Conservation (phyloP, 2,888 invertebrate genomes). For the Calliopum simillimum region DNA sequence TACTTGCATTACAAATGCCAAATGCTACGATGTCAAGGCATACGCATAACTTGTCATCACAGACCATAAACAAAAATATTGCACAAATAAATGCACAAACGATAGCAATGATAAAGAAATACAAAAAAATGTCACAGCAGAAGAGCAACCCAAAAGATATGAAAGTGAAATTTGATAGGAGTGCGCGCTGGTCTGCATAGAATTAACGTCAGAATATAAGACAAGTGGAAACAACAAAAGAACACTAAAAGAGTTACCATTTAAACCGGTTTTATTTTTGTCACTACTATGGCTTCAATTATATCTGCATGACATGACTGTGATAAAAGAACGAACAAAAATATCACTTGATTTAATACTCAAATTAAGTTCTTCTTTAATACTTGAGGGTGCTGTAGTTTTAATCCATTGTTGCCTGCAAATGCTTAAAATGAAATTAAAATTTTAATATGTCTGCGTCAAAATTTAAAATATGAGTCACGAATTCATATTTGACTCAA, state of each 20-base stretch:
- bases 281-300: neutral
- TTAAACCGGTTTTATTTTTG: slow-evolving; percentile 3
- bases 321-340: neutral
- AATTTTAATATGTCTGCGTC: too few species aligned
- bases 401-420: neutral
- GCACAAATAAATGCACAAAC: too few species aligned
- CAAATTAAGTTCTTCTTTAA: neutral
- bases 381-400: neutral
- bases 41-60: neutral
- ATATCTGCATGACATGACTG: neutral
- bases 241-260: neutral
- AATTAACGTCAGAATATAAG: neutral
- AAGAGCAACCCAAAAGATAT: neutral
- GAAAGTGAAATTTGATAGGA: slow-evolving; percentile 12
- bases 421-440: too few species aligned
- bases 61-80: neutral
- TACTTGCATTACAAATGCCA: neutral
- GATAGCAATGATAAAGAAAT: neutral
- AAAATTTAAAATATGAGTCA: too few species aligned
- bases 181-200: neutral
- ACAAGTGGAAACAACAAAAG: neutral
- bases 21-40: neutral
- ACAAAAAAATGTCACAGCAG: neutral
- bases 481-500: too few species aligned
- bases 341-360: neutral